phyloP scores from a whole-genome alignment of 1,140 invertebrate species.

The Brachionus paranguensis region DNA sequence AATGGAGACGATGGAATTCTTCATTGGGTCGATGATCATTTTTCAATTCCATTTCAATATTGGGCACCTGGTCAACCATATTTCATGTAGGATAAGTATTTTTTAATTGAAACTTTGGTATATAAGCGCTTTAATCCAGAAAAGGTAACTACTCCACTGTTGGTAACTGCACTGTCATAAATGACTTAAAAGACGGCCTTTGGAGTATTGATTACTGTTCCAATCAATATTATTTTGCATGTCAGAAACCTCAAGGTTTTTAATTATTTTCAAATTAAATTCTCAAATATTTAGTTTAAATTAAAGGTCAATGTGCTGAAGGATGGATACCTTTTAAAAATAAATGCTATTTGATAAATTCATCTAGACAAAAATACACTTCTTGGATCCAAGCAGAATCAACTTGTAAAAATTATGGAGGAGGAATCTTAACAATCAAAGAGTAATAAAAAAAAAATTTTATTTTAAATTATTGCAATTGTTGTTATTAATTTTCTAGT shows the following conservation, averaged over 20 bases:
- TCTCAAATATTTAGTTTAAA: background rate
- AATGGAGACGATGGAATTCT: slow-evolving; percentile 18
- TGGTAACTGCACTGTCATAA: slow-evolving; percentile 31
- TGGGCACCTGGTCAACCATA: slow-evolving; percentile 4
- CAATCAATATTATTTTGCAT: slow-evolving; percentile 29
- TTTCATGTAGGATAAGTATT: background rate
- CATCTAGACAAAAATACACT: background rate
- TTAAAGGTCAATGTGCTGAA: slow-evolving; percentile 27
- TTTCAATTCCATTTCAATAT: slow-evolving; percentile 25
- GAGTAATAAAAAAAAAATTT: background rate
- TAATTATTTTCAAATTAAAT: background rate
- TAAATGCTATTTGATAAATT: slow-evolving; percentile 19
- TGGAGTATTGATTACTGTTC: slow-evolving; percentile 26
- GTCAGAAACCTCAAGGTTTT: slow-evolving; percentile 18
- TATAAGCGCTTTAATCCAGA: background rate
- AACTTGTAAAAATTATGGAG: slow-evolving; percentile 14
- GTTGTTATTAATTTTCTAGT: background rate
- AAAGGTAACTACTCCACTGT: background rate
- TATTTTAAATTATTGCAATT: background rate
- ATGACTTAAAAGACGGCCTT: slow-evolving; percentile 8
- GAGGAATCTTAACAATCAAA: background rate
- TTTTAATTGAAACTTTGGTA: no score
- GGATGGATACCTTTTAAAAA: slow-evolving; percentile 37
- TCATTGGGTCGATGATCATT: slow-evolving; percentile 36
- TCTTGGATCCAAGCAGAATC: slow-evolving; percentile 1